phyloP scores from a whole-genome alignment of 2,797 vertebrate species.

The Heteromormyrus szaboi region DNA sequence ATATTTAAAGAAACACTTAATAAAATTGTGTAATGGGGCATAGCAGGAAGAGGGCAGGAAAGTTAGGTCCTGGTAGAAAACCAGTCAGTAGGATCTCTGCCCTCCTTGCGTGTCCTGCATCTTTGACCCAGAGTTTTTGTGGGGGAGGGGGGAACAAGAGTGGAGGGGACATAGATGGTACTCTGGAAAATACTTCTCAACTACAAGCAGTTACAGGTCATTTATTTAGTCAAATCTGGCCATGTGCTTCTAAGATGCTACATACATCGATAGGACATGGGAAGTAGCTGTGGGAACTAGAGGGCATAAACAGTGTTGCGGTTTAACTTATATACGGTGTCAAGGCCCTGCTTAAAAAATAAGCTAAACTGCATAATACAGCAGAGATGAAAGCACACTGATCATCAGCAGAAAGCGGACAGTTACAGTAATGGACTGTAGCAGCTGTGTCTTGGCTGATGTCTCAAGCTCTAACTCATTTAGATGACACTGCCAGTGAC shows the following conservation, averaged over 20 bases:
- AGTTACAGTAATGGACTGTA: slow-evolving; percentile 34
- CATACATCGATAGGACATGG: neutral
- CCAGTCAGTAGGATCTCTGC: neutral
- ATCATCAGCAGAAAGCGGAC: slow-evolving; percentile 33
- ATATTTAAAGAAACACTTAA: slow-evolving; percentile 40
- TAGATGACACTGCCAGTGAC: neutral
- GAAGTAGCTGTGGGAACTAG: neutral
- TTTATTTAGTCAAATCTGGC: neutral
- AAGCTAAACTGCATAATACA: slow-evolving; percentile 29
- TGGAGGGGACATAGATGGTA: neutral
- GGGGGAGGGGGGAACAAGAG: neutral
- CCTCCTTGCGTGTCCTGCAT: neutral
- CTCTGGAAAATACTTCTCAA: neutral
- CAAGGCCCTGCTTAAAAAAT: neutral
- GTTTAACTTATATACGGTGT: neutral
- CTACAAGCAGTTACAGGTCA: neutral
- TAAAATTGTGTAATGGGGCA: slow-evolving; percentile 38
- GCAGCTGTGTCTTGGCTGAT: neutral
- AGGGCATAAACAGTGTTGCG: neutral
- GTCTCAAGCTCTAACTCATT: neutral
- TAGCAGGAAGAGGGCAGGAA: slow-evolving; percentile 23
- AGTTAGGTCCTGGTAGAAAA: slow-evolving; percentile 16
- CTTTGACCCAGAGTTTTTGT: neutral
- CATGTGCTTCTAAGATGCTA: neutral
- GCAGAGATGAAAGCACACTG: slow-evolving; percentile 19